Percentiles rank a stretch among this genome's conserved stretches.
These are phyloP conservation scores for Sesia bembeciformis DNA, from an alignment of 2,888 invertebrate species.

Conservation along the genomic window DNA sequence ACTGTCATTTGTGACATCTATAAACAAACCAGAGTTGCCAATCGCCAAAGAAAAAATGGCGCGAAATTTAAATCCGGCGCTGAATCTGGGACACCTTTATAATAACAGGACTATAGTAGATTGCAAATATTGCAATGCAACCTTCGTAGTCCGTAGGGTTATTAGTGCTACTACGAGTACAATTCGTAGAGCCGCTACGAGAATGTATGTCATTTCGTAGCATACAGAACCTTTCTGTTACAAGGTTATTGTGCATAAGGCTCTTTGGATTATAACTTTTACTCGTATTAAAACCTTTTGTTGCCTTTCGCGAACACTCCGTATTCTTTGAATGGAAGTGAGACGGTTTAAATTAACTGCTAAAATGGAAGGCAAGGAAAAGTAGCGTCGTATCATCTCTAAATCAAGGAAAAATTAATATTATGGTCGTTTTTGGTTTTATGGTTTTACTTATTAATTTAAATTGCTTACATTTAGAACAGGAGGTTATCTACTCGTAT, in stretches of 20 bases:
- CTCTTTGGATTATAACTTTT: conserved; percentile 1
- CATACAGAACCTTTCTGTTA: conserved; percentile 15
- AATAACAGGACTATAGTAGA: no score
- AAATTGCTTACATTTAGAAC: no score
- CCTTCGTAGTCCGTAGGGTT: conserved; percentile 17
- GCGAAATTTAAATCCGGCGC: no score
- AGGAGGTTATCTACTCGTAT: no score
- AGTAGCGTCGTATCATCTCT: not conserved
- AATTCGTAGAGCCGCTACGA: conserved; percentile 6
- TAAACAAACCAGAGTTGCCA: no score
- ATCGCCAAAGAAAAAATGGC: no score
- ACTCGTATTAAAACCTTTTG: conserved; percentile 34
- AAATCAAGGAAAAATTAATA: no score
- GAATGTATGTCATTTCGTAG: conserved; percentile 6
- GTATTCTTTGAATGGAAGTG: conserved; percentile 43
- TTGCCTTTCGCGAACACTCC: conserved; percentile 20
- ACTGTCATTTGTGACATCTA: no score
- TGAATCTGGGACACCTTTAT: no score
- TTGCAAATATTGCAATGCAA: conserved; percentile 8
- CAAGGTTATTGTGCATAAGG: conserved; percentile 28
- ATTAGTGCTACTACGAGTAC: not conserved
- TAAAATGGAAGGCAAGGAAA: not conserved
- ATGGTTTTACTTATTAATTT: no score
- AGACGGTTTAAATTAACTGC: conserved; percentile 39
- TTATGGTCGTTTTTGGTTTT: no score